Evolutionary conservation across 2,797 vertebrate genomes (phyloP).

Genomic region (Podarcis lilfordi): DNA sequence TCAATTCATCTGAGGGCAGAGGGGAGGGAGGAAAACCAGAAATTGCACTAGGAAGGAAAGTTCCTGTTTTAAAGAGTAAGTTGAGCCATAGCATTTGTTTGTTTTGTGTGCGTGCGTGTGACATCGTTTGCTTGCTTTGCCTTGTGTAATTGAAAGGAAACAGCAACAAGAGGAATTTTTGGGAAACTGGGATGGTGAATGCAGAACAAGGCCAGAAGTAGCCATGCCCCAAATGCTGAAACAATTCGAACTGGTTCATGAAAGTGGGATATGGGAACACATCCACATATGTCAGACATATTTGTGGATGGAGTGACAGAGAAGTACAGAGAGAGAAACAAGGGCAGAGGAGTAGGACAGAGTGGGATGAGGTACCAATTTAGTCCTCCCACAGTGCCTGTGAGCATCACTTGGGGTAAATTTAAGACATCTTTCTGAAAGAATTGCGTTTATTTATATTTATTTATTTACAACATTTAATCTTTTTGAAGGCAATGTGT

Average conservation of each 20-base stretch:
- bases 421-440: not conserved
- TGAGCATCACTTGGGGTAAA: not conserved
- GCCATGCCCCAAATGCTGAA: not conserved
- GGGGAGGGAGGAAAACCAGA: not conserved
- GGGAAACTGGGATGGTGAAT: not conserved
- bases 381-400: not conserved
- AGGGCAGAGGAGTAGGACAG: not conserved
- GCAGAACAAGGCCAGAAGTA: not conserved
- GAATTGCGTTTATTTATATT: not conserved
- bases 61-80: not conserved
- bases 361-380: not conserved
- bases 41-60: not conserved
- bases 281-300: not conserved
- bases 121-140: not conserved
- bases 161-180: not conserved
- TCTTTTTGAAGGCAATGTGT: not conserved
- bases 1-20: not conserved
- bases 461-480: not conserved
- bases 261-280: not conserved
- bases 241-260: not conserved
- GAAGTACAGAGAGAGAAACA: not conserved
- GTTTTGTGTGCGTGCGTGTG: not conserved
- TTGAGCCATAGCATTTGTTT: not conserved
- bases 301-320: not conserved
- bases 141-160: not conserved